Conservation (phyloP, 2,113 vertebrate genomes). For the Prochilodus magdalenae region DNA sequence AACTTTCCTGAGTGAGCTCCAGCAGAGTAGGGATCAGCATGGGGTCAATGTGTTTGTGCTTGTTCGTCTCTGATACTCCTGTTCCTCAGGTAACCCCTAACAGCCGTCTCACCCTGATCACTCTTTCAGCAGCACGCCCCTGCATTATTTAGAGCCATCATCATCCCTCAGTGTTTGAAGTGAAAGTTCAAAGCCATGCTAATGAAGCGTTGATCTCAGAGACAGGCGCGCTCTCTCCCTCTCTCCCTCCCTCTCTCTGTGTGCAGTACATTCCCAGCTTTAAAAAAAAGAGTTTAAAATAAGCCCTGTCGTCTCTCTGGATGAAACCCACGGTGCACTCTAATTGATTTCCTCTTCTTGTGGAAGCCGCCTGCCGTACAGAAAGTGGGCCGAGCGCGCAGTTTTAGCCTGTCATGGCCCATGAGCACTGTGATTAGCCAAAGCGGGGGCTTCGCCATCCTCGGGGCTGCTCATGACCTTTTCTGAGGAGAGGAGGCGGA, state of each 20-base stretch:
- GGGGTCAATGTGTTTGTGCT: background rate
- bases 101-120: background rate
- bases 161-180: slow-evolving; percentile 34
- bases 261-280: background rate
- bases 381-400: slow-evolving; percentile 7
- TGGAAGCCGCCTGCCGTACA: slow-evolving; percentile 33
- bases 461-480: slow-evolving; percentile 41
- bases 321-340: slow-evolving; percentile 10
- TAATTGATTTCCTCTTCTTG: slow-evolving; percentile 47
- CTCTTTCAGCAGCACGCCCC: slow-evolving; percentile 15
- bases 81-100: slow-evolving; percentile 35
- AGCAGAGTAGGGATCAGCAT: background rate
- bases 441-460: background rate
- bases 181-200: slow-evolving; percentile 53
- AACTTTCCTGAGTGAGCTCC: background rate
- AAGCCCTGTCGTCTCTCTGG: slow-evolving; percentile 7
- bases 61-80: background rate
- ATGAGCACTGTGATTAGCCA: slow-evolving; percentile 46
- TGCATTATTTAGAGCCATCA: slow-evolving; percentile 40
- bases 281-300: background rate
- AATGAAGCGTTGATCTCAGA: slow-evolving; percentile 19
- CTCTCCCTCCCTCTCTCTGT: background rate
- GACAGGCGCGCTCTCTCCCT: slow-evolving; percentile 1
- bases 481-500: slow-evolving; percentile 18
- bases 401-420: slow-evolving; percentile 40